A percentile compares a stretch with the other conserved stretches of the same genome.
phyloP scores from a whole-genome alignment of 2,888 invertebrate genomes.

The Mayetiola destructor region DNA sequence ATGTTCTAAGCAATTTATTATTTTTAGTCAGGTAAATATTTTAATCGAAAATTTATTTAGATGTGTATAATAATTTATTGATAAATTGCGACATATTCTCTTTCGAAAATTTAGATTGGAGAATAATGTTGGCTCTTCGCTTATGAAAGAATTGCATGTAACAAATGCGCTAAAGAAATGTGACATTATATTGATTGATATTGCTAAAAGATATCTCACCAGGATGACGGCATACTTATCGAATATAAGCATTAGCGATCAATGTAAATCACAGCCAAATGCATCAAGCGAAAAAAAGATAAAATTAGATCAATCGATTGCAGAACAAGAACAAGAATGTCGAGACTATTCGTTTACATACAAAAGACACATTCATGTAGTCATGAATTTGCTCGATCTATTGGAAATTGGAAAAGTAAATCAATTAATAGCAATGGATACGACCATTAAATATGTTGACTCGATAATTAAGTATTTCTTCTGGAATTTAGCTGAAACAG shows the following conservation, averaged over 20 bases:
- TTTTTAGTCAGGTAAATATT: constrained; percentile 29
- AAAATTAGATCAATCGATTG: neutral
- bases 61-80: constrained; percentile 5
- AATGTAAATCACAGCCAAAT: neutral
- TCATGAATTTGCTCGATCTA: constrained; percentile 48
- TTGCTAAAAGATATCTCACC: constrained; percentile 23
- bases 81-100: neutral
- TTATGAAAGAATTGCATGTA: constrained; percentile 26
- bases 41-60: neutral
- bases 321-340: neutral
- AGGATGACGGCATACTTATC: neutral
- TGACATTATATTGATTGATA: constrained; percentile 30
- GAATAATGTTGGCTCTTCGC: constrained; percentile 25
- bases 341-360: neutral
- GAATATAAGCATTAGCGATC: neutral
- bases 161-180: constrained; percentile 28
- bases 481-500: constrained; percentile 50
- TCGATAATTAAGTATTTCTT: constrained; percentile 65
- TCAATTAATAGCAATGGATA: constrained; percentile 45
- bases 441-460: constrained; percentile 53
- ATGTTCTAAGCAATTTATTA: constrained; percentile 37
- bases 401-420: constrained; percentile 46
- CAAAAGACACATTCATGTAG: constrained; percentile 34
- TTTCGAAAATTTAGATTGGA: constrained; percentile 26
- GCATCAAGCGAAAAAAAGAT: neutral